Evolutionary conservation across 2,888 invertebrate species (phyloP).

Genomic region (Xestia xanthographa): DNA sequence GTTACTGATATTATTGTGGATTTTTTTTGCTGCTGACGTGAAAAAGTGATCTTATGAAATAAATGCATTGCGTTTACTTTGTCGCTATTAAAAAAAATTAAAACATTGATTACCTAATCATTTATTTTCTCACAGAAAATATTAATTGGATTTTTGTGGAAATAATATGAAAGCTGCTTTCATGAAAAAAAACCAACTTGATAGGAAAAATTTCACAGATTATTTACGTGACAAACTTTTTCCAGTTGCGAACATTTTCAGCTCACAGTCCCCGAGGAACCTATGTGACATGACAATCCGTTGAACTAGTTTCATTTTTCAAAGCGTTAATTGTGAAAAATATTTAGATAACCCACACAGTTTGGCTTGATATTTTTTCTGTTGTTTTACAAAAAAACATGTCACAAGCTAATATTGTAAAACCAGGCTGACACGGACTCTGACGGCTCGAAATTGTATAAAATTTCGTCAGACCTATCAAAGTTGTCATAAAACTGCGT

Average conservation of each 20-base stretch:
- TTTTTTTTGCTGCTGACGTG: neutral
- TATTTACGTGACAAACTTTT: constrained; percentile 50
- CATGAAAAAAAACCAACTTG: constrained; percentile 14
- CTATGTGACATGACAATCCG: constrained; percentile 49
- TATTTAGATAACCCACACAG: constrained; percentile 10
- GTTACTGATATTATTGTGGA: neutral
- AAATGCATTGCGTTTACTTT: neutral
- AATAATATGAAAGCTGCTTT: neutral
- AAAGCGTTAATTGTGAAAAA: constrained; percentile 46
- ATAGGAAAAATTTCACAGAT: constrained; percentile 29
- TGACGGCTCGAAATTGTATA: constrained; percentile 30
- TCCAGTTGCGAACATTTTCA: constrained; percentile 43
- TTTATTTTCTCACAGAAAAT: neutral
- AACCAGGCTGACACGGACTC: neutral
- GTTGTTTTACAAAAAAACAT: neutral
- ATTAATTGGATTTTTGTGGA: neutral
- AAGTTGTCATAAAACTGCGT: constrained; percentile 54
- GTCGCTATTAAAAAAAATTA: neutral
- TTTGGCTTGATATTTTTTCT: neutral
- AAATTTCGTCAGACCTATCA: constrained; percentile 27
- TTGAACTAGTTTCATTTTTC: constrained; percentile 52
- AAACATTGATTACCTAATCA: neutral
- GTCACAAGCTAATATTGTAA: constrained; percentile 33
- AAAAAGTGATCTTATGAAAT: neutral
- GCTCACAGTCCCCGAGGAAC: constrained; percentile 48